Base-by-base conservation (phyloP, 1,140 invertebrate genomes). In the Drosophila eugracilis region DNA sequence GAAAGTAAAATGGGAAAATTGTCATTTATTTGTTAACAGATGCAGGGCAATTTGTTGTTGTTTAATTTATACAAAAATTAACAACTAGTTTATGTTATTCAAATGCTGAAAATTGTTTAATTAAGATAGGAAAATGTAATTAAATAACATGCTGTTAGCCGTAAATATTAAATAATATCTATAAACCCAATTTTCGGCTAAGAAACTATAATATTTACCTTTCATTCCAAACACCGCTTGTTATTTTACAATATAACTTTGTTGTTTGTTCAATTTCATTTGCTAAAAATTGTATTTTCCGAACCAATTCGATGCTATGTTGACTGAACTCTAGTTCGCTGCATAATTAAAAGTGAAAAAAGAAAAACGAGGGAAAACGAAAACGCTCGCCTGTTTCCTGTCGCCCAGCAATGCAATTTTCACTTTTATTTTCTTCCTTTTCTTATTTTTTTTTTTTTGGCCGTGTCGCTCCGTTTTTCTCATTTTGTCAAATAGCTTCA, bases 401-500 rank as follows among this genome's bases (percentile, higher is more conserved):
- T 63, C 26, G 58, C 32, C 19, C 70, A 58, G 67, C 78, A 79
- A 62, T 71, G 58, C 47, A 60, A 62, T 73, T 73, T 73, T 60
- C 57, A 74, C 49, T 72, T 73, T n/a, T n/a, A n/a, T n/a, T n/a
- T n/a, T n/a, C n/a, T n/a, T n/a, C n/a, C n/a, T n/a, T n/a, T n/a
- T n/a, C n/a, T n/a, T n/a, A n/a, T n/a, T n/a, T n/a, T n/a, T n/a
- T n/a, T n/a, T n/a, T 62, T 72, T 50, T 53, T 39, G 4, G 5
- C 48, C 50, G n/a, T 39, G 58, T 60, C 50, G 17, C 57, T 67
- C 66, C 24, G 48, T 69, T 57, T 57, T 57, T 48, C 57, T 32
- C 45, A 50, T 81, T 75, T 67, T 70, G 81, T 75, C 69, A 85
- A 83, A 88, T 81, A 85, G 54, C 81, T 69, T 21, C 58, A 32